Conservation (phyloP, 2,888 invertebrate genomes). For the Hyposoter dolosus region DNA sequence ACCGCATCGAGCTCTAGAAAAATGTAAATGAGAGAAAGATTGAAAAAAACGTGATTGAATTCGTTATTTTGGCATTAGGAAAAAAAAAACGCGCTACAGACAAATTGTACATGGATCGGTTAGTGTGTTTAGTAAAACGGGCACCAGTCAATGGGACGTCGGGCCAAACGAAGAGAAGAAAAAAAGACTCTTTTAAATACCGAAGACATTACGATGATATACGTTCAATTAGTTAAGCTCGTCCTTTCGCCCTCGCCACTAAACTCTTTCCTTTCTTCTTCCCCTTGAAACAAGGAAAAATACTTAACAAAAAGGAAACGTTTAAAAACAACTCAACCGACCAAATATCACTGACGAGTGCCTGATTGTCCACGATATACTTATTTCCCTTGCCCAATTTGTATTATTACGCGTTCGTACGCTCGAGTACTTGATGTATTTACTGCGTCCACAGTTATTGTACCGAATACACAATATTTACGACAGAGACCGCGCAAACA, state of each 20-base stretch:
- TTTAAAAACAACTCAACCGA: slow-evolving; percentile 53
- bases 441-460: slow-evolving; percentile 32
- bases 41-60: slow-evolving; percentile 24
- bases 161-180: slow-evolving; percentile 14
- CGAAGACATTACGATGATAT: slow-evolving; percentile 27
- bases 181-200: slow-evolving; percentile 16
- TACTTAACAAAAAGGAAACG: slow-evolving; percentile 19
- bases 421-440: slow-evolving; percentile 14
- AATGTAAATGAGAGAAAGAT: slow-evolving; percentile 31
- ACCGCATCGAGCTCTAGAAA: slow-evolving; percentile 38
- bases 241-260: slow-evolving; percentile 5
- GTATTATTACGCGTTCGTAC: slow-evolving; percentile 28
- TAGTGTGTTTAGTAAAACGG: slow-evolving; percentile 18
- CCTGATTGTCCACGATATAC: slow-evolving; percentile 65
- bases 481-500: slow-evolving; percentile 7
- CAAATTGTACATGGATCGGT: slow-evolving; percentile 37
- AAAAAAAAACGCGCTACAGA: slow-evolving; percentile 34
- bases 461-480: slow-evolving; percentile 19
- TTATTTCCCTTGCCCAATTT: slow-evolving; percentile 56
- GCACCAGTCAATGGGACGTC: slow-evolving; percentile 32
- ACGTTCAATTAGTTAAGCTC: slow-evolving; percentile 53
- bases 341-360: slow-evolving; percentile 71
- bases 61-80: slow-evolving; percentile 42
- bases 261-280: slow-evolving; percentile 21
- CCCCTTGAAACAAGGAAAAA: slow-evolving; percentile 18